Percentiles rank a stretch among this genome's conserved stretches.
phyloP scores from a whole-genome alignment of 2,113 vertebrate genomes.

The Dinomys branickii region DNA sequence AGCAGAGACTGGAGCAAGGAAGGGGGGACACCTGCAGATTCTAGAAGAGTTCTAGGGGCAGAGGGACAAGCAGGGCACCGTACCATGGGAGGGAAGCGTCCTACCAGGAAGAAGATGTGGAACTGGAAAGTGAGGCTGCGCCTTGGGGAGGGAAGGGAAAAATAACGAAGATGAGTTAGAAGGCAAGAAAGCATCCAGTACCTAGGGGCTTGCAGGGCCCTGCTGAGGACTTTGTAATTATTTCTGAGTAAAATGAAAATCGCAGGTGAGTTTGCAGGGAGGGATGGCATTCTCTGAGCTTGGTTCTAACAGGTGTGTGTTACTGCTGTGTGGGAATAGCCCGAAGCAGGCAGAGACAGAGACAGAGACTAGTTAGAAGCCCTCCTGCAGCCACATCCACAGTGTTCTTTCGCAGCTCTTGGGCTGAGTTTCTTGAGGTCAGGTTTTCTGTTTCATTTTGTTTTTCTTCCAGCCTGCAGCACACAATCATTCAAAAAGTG shows the following conservation, averaged over 20 bases:
- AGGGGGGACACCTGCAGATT: not conserved
- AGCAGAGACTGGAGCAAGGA: not conserved
- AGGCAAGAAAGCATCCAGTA: not conserved
- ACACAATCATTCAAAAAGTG: not conserved
- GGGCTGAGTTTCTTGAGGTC: not conserved
- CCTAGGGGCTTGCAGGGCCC: not conserved
- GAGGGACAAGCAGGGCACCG: not conserved
- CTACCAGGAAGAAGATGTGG: not conserved
- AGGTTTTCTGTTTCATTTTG: not conserved
- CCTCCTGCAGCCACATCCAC: not conserved
- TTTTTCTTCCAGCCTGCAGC: not conserved
- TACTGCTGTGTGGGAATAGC: not conserved
- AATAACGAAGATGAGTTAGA: not conserved
- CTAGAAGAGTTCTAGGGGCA: not conserved
- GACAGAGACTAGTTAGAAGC: not conserved
- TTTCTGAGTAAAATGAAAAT: not conserved
- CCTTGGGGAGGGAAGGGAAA: not conserved
- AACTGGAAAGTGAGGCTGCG: accelerated
- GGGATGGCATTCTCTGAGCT: no score
- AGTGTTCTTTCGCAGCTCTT: not conserved
- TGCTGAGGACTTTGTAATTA: not conserved
- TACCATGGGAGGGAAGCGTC: no score
- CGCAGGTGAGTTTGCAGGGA: not conserved
- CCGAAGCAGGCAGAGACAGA: not conserved
- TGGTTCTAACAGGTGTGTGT: not conserved